Percentiles rank a stretch among this genome's conserved stretches.
These are phyloP conservation scores for Helicoverpa armigera DNA, from an alignment of 1,140 invertebrate species.

Conservation along the genomic window DNA sequence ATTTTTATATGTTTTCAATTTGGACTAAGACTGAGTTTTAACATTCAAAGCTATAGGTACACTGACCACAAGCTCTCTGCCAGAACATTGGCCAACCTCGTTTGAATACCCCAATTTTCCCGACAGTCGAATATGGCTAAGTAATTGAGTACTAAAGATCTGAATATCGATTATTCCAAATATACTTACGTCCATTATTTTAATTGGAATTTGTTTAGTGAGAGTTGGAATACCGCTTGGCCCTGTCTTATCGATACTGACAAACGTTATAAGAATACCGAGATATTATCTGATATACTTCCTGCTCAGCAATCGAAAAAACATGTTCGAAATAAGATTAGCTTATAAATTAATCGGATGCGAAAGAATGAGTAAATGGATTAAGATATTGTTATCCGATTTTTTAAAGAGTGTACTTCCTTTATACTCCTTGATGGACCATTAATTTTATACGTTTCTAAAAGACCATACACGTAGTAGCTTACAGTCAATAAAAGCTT, in stretches of 20 bases:
- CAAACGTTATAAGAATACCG: constrained; percentile 56
- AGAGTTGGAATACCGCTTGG: constrained; percentile 61
- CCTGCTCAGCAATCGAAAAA: constrained; percentile 35
- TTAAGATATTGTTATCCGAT: constrained; percentile 13
- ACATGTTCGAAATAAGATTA: constrained; percentile 31
- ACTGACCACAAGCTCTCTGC: neutral
- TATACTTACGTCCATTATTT: constrained; percentile 64
- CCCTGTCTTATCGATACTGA: constrained; percentile 60
- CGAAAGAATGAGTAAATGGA: constrained; percentile 33
- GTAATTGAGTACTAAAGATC: constrained; percentile 25
- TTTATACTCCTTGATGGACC: neutral
- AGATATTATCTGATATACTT: constrained; percentile 62
- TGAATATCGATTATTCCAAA: constrained; percentile 66
- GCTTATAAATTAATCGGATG: constrained; percentile 27
- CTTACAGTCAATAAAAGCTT: neutral
- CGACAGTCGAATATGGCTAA: constrained; percentile 1
- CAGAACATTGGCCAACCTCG: neutral
- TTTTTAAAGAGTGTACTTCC: neutral
- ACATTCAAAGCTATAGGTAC: no score
- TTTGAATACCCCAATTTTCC: neutral
- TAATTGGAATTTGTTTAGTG: constrained; percentile 64
- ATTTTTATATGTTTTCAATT: no score
- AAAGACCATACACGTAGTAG: neutral
- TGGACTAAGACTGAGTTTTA: no score
- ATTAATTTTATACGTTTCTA: neutral